A percentile compares a stretch with the other conserved stretches of the same genome.
Conservation (phyloP, 2,113 vertebrate genomes). For the Proteles cristata region DNA sequence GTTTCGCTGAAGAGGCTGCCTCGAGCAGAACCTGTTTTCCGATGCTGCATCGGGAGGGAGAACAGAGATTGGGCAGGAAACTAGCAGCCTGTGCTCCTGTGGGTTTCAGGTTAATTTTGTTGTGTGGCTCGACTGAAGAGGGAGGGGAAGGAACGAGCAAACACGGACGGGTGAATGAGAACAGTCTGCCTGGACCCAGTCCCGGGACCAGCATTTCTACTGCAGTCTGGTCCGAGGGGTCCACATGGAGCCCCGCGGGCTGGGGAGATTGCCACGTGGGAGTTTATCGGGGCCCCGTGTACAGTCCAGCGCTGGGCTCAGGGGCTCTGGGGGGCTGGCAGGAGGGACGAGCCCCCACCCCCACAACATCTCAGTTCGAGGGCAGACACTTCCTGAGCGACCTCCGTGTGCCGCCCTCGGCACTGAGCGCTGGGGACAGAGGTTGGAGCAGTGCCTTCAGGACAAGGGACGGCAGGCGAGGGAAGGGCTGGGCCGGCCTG, state of each 20-base stretch:
- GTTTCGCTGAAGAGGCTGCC: not conserved
- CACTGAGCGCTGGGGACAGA: not conserved
- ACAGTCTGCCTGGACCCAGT: too few relatives aligned
- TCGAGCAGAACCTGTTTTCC: too few relatives aligned
- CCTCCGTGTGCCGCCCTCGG: fast-evolving
- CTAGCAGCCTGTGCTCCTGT: not conserved
- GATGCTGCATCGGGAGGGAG: not conserved
- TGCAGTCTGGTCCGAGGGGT: too few relatives aligned
- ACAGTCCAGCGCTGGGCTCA: not conserved
- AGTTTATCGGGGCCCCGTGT: fast-evolving
- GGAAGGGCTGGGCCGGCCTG: fast-evolving
- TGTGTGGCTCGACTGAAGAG: not conserved
- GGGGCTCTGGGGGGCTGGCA: fast-evolving
- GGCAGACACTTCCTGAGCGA: not conserved
- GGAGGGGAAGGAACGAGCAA: not conserved
- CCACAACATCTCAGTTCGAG: not conserved
- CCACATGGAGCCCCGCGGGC: fast-evolving
- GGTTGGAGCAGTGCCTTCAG: not conserved
- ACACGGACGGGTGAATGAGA: fast-evolving
- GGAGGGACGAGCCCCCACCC: not conserved
- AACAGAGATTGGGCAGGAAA: not conserved
- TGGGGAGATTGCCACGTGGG: not conserved
- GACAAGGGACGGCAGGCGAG: not conserved
- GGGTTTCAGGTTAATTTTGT: not conserved
- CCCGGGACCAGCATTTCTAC: not conserved